Evolutionary conservation across 2,888 invertebrate species (phyloP), one percentile per base, ranked within the genome.

Genomic region (Lithosia quadra): DNA sequence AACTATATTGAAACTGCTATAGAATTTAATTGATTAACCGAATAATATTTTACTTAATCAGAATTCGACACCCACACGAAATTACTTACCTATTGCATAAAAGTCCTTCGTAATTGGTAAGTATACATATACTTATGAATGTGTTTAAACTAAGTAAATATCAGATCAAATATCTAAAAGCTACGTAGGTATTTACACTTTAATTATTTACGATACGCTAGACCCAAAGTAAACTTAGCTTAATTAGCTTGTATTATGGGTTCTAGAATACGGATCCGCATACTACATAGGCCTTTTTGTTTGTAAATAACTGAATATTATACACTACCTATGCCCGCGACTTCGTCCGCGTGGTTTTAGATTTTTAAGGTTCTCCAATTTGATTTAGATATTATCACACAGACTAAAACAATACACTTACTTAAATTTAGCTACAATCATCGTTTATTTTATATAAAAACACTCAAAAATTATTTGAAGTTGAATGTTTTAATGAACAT

Each of bases 1-100:
- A 24, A 65, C 34, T 28, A 13, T 62, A 62, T 65, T 21, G 73
- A 70, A 61, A 71, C 24, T 62, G 65, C 56, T 60, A 57, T 61
- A 64, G 36, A 67, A 57, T 64, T 67, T 33, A 33, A 62, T 60
- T 57, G 28, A 62, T 49, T 65, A 56, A n/a, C 43, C 43, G 33
- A 43, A 59, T 55, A 4, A 5, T 18, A 18, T 33, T 36, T 64
- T 56, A 68, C 34, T 53, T 33, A 7, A 53, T 64, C 56, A 28
- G 0, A 28, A 36, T 65, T 65, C 55, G 53, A 53, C 36, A 39
- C 21, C 21, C 28, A 53, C 57, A 36, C 55, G 11, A 62, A 58
- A 62, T 53, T 28, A 39, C 22, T 53, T 28, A 39, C 22, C 15
- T 61, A 62, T 67, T 62, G 28, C 21, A n/a, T 8, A 24, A 60